These are phyloP conservation scores for Tapirus indicus DNA, from an alignment of 2,797 vertebrate genomes.

Conservation along the genomic window DNA sequence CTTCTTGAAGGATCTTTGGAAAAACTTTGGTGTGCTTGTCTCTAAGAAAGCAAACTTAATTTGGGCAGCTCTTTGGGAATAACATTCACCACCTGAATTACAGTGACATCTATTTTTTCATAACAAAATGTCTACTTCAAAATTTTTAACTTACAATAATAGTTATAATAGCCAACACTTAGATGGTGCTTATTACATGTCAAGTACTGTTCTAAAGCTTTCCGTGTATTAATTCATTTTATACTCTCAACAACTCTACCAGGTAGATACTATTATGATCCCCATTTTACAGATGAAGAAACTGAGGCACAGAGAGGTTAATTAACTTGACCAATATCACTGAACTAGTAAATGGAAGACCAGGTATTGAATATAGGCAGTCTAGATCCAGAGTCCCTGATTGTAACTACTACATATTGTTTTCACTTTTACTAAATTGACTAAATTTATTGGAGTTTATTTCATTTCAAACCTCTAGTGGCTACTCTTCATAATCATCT, in stretches of 20 bases:
- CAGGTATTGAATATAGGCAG: neutral
- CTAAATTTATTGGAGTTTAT: neutral
- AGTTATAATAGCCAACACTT: neutral
- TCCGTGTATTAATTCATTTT: neutral
- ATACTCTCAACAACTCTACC: neutral
- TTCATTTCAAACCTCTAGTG: constrained; percentile 36
- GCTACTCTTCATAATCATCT: neutral
- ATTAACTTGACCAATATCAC: neutral
- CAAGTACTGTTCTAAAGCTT: neutral
- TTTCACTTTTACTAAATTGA: neutral
- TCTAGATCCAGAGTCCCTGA: neutral
- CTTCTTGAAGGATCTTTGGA: neutral
- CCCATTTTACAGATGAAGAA: neutral
- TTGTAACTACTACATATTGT: neutral
- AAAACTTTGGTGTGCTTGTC: neutral
- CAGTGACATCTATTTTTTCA: neutral
- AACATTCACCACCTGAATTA: neutral
- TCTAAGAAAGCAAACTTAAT: constrained; percentile 34
- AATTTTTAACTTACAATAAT: neutral
- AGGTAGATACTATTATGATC: neutral
- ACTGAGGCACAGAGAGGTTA: neutral
- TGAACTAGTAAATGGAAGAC: neutral
- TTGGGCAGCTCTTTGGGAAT: neutral
- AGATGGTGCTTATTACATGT: neutral
- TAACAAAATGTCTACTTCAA: neutral